Evolutionary conservation across 2,888 invertebrate genomes (phyloP), one percentile per base, ranked within the genome.

Genomic region (Nymphalis urticae): DNA sequence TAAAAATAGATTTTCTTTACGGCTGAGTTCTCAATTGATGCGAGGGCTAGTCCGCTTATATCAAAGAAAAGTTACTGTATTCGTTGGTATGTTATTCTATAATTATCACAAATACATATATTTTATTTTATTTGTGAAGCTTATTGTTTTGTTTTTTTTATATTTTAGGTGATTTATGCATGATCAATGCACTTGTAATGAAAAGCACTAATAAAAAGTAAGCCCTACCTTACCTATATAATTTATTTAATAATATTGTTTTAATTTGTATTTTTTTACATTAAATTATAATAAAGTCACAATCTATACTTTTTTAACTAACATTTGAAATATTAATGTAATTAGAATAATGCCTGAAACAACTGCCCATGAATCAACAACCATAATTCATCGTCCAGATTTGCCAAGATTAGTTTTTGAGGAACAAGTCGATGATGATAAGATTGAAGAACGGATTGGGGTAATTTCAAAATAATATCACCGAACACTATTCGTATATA

Each of bases 21-120:
- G 92, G 0, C 80, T 92, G 42, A 91, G 90, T 74, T 91, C 91
- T 19, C 90, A 90, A 70, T 79, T 92, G 21, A 77, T 91, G 77
- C 80, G 89, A 19, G 92, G 92, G 0, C 77, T 92, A 62, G 88
- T 85, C 3, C 82, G 89, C 70, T 76, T 92, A 27, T 91, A 91
- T 71, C 86, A 89, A 68, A 83, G 80, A 72, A 90, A 92, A 82
- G 88, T 83, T 21, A 79, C 81, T 1, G 73, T 85, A 17, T 82
- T 87, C 42, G 68, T 90, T 69, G 81, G 92, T 90, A 79, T 78
- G 84, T 77, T 19, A 10, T 27, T 16, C 2, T 24, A 8, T 2
- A 10, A 21, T 68, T 70, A n/a, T 50, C 17, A 54, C 54, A 61
- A 62, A 7, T 42, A 65, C 21, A 58, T 36, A 21, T 58, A 21